phyloP scores from a whole-genome alignment of 2,113 vertebrate species.

The Ophiodon elongatus region DNA sequence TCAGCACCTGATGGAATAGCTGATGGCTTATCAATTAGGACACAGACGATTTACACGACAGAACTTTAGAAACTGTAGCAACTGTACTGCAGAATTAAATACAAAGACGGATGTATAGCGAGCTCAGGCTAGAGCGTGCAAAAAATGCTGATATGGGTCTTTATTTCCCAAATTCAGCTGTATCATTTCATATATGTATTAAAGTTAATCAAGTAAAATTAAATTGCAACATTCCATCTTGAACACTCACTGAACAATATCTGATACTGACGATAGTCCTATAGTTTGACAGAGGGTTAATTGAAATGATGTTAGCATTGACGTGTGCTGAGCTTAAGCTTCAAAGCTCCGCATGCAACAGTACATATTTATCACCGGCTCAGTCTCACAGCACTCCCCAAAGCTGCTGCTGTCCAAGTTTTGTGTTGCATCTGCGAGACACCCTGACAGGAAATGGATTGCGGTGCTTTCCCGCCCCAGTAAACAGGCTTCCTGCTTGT shows the following conservation, averaged over 20 bases:
- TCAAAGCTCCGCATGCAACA: slow-evolving; percentile 40
- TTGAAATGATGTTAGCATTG: neutral
- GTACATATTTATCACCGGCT: slow-evolving; percentile 54
- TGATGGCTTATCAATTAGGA: slow-evolving; percentile 28
- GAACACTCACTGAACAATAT: neutral
- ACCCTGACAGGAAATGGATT: slow-evolving; percentile 76
- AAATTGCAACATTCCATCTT: neutral
- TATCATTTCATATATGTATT: neutral
- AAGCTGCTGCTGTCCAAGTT: slow-evolving; percentile 53
- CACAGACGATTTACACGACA: neutral
- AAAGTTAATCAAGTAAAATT: neutral
- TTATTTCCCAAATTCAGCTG: neutral
- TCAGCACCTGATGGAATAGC: slow-evolving; percentile 17
- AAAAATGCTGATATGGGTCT: neutral
- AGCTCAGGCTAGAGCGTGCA: neutral
- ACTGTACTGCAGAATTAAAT: neutral
- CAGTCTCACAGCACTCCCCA: slow-evolving; percentile 36
- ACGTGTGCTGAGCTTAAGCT: neutral
- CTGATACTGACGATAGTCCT: neutral
- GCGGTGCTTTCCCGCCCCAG: slow-evolving; percentile 70
- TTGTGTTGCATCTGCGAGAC: slow-evolving; percentile 63
- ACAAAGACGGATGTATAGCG: neutral
- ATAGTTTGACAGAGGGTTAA: neutral
- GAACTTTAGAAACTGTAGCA: slow-evolving; percentile 1
- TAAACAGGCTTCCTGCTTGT: slow-evolving; percentile 77